Base-by-base conservation (phyloP, 2,888 invertebrate genomes). In the Sphaerophoria taeniata region DNA sequence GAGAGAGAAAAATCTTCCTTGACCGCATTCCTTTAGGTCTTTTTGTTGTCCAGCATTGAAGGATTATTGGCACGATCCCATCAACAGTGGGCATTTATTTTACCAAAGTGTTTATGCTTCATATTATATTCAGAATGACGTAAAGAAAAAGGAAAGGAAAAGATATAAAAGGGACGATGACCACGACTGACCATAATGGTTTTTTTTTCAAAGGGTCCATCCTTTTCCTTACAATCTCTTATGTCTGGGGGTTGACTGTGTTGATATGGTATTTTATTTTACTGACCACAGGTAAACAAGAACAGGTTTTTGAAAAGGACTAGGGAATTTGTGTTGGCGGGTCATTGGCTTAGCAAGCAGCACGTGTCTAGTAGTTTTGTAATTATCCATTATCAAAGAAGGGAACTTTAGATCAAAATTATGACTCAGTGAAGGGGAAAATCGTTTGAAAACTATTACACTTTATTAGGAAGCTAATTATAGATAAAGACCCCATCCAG, bases 21-120 rank as follows among this genome's bases (percentile, higher is more conserved):
- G 75, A 85, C 76, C 80, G 56, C 76, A 76, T 65, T 60, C 45
- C 63, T 12, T 49, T 3, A 63, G 16, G 61, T 61, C 65, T 55
- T 67, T 80, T 76, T 24, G 24, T 56, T 80, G 56, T 36, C 63
- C 69, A 12, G 36, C 6, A 56, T 47, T 33, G 14, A 49, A 45
- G 45, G 63, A 63, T 71, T 71, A 61, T 58, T 70, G 73, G 76
- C 76, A 77, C 81, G 85, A 77, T 81, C 73, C 76, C 77, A 75
- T 76, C 72, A 81, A 81, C 76, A 63, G 24, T 24, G 24, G 24
- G 24, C 2, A 61, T 36, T 60, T 45, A 60, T 60, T 69, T 24
- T 61, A 33, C n/a, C 0, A 49, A 33, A 33, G 47, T 14, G 43
- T 31, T 39, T 49, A 72, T 76, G 67, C 36, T 45, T 51, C 36